phyloP scores from a whole-genome alignment of 1,140 invertebrate genomes.

The Drosophila bocqueti region DNA sequence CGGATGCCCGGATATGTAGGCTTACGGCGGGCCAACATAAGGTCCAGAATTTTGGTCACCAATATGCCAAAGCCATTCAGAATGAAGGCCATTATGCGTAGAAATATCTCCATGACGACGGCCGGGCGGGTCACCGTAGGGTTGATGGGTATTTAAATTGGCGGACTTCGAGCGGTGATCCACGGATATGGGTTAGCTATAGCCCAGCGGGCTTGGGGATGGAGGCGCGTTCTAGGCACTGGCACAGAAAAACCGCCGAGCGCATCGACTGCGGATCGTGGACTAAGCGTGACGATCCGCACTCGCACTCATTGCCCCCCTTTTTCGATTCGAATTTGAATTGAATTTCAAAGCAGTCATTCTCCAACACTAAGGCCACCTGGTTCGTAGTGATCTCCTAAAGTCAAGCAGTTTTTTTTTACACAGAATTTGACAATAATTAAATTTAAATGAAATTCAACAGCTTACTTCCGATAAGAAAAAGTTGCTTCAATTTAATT shows the following conservation, averaged over 20 bases:
- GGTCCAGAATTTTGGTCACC: conserved; percentile 46
- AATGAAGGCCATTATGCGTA: conserved; percentile 58
- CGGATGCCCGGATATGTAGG: conserved; percentile 61
- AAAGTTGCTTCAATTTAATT: too few species aligned
- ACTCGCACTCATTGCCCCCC: conserved; percentile 23
- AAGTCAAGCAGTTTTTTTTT: not conserved
- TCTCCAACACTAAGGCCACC: conserved; percentile 11
- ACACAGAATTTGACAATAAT: too few species aligned
- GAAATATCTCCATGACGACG: conserved; percentile 58
- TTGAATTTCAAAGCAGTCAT: conserved; percentile 45
- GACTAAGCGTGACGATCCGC: conserved; percentile 40
- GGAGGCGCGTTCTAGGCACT: not conserved
- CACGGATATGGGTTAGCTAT: conserved; percentile 9
- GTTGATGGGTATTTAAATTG: conserved; percentile 33
- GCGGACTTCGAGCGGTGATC: conserved; percentile 28
- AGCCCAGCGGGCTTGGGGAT: not conserved
- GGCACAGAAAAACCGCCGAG: conserved; percentile 18
- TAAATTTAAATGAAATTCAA: not conserved
- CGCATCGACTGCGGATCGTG: conserved; percentile 37
- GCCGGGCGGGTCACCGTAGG: conserved; percentile 24
- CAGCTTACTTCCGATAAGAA: not conserved
- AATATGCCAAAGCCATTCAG: conserved; percentile 49
- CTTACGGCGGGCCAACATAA: conserved; percentile 16
- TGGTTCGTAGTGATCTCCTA: conserved; percentile 5
- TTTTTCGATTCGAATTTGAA: conserved; percentile 38